A percentile compares a stretch with the other conserved stretches of the same genome.
Conservation (phyloP, 2,113 vertebrate species). For the Meriones unguiculatus region DNA sequence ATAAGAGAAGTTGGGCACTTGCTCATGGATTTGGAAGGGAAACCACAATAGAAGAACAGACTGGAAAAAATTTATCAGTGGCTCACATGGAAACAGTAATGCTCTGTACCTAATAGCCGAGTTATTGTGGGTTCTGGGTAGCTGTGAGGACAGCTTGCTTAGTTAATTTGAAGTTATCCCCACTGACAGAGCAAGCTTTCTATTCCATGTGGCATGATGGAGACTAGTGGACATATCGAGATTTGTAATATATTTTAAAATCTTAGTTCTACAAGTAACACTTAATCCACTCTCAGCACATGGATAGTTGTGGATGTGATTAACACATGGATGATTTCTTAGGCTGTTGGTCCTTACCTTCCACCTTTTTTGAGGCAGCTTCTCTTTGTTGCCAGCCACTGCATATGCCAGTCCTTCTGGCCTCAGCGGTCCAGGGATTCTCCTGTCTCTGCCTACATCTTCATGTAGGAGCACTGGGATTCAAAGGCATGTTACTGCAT, state of each 20-base stretch:
- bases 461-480: too few species aligned
- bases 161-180: background rate
- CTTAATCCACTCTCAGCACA: background rate
- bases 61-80: background rate
- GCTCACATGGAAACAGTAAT: too few species aligned
- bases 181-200: background rate
- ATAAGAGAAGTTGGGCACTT: background rate
- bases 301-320: background rate
- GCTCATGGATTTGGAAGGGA: background rate
- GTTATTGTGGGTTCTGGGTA: background rate
- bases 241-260: background rate
- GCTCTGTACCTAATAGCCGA: background rate
- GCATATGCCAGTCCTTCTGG: too few species aligned
- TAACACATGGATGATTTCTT: background rate
- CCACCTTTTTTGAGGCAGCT: background rate
- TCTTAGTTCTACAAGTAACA: background rate
- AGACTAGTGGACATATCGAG: background rate
- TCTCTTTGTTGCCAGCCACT: background rate
- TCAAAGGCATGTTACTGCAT: fast-evolving
- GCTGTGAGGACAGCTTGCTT: background rate
- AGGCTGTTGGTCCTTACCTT: background rate
- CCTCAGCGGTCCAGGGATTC: background rate
- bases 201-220: background rate
- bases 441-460: background rate
- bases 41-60: background rate